Evolutionary conservation across 2,797 vertebrate genomes (phyloP).

Genomic region (Artibeus lituratus): DNA sequence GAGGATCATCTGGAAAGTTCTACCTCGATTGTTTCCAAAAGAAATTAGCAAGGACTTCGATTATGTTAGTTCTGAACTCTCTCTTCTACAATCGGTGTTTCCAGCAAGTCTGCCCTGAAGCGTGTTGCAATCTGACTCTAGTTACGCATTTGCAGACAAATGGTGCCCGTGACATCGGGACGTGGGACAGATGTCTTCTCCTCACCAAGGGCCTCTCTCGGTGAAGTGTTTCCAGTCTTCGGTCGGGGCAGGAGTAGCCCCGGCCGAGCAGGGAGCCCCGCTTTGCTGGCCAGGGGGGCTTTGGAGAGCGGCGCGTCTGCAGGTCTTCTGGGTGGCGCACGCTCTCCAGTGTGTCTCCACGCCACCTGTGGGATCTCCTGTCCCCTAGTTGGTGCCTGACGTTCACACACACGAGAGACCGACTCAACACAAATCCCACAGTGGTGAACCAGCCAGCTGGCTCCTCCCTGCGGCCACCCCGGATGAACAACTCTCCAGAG

Average conservation of each 20-base stretch:
- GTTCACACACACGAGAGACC: not conserved
- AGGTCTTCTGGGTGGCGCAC: not conserved
- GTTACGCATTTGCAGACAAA: not conserved
- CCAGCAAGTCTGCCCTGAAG: not conserved
- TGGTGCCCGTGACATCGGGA: rapidly evolving
- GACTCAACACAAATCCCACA: not conserved
- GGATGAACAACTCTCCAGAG: not conserved
- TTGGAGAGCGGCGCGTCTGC: not conserved
- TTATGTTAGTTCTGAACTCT: not conserved
- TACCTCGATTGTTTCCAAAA: not conserved
- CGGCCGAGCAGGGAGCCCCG: not conserved
- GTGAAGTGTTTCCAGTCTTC: not conserved
- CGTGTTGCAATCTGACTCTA: not conserved
- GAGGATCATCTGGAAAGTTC: not conserved
- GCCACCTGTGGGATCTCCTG: no score
- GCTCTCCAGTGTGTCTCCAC: no score
- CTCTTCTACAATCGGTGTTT: not conserved
- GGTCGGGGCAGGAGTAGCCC: no score
- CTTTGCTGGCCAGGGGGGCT: not conserved
- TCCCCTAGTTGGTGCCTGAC: not conserved
- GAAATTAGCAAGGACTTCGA: not conserved
- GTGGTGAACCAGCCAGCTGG: not conserved
- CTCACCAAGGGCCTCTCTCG: not conserved
- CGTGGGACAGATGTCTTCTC: not conserved
- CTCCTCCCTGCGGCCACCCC: not conserved